Evolutionary conservation across 2,797 vertebrate species (phyloP), one percentile per base, ranked within the genome.

Genomic region (Coregonus suidteri): DNA sequence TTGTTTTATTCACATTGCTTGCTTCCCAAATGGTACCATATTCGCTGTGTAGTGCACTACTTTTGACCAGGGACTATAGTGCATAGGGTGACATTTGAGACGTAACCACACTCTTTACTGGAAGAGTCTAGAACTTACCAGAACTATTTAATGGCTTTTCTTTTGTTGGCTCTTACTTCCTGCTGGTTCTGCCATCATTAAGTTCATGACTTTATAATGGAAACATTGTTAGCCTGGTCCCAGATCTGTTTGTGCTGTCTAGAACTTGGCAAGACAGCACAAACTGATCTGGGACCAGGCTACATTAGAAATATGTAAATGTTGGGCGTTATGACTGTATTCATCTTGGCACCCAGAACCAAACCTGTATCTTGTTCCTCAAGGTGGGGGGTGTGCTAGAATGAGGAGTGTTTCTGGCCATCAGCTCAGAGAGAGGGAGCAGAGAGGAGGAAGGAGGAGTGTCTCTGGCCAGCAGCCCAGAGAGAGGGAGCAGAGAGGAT

Each of bases 361-460:
- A 47, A 47, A 47, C 41, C 9, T 47, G 41, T 11, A 47, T 47
- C 41, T 47, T 47, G 9, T 64, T 11, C 71, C 69, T 74, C 71
- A 77, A 82, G 81, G 68, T 81, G 75, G 78, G 64, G 77, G 78
- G 79, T 85, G 86, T 87, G 84, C 90, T 87, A 85, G 80, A 87
- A 78, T 0, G 0, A 25, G 25, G 25, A 25, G 25, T 25, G 25
- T 25, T 1, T 25, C 25, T 25, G 25, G 25, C 25, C 25, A 25
- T 0, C 25, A 25, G 25, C 25, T 1, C 25, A 25, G 25, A 25
- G 25, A 25, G 25, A 25, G 25, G 25, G 25, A 25, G 25, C 25
- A 25, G 25, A 25, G 25, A 25, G 25, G 25, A 25, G 25, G 25
- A 25, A 1, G 25, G 25, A 25, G 1, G 25, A 25, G 25, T 25